Conservation (phyloP, 2,797 vertebrate species). For the Sebastes hubbsi region DNA sequence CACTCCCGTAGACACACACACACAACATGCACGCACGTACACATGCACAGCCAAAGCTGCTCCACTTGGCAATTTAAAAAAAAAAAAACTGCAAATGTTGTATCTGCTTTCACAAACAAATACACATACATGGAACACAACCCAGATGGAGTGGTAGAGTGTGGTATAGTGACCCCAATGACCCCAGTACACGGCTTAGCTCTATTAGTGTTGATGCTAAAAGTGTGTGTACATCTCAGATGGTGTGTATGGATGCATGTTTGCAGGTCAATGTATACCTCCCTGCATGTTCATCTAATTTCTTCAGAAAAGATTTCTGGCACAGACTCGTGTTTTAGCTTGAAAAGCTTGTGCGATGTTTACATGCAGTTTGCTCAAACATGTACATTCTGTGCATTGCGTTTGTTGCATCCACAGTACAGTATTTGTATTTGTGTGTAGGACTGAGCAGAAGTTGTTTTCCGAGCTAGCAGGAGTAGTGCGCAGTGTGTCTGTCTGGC, state of each 20-base stretch:
- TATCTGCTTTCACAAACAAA: constrained; percentile 44
- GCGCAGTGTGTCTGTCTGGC: constrained; percentile 82
- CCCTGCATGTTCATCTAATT: background rate
- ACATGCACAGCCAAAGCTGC: constrained; percentile 49
- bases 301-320: constrained; percentile 3
- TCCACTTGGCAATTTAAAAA: constrained; percentile 57
- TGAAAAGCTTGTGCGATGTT: background rate
- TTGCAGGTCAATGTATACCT: constrained; percentile 10
- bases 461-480: constrained; percentile 72
- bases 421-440: constrained; percentile 60
- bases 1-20: constrained; percentile 8
- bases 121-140: constrained; percentile 25
- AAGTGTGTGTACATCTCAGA: constrained; percentile 9
- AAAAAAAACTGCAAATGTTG: constrained; percentile 44
- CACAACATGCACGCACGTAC: background rate
- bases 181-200: constrained; percentile 30
- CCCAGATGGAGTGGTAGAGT: constrained; percentile 46
- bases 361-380: constrained; percentile 22
- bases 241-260: background rate
- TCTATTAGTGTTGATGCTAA: constrained; percentile 5
- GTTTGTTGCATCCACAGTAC: constrained; percentile 45
- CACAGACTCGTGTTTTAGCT: background rate
- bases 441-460: constrained; percentile 79
- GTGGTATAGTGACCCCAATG: constrained; percentile 38
- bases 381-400: constrained; percentile 39